Conservation (phyloP, 2,113 vertebrate genomes). For the Rhabdornis inornatus region DNA sequence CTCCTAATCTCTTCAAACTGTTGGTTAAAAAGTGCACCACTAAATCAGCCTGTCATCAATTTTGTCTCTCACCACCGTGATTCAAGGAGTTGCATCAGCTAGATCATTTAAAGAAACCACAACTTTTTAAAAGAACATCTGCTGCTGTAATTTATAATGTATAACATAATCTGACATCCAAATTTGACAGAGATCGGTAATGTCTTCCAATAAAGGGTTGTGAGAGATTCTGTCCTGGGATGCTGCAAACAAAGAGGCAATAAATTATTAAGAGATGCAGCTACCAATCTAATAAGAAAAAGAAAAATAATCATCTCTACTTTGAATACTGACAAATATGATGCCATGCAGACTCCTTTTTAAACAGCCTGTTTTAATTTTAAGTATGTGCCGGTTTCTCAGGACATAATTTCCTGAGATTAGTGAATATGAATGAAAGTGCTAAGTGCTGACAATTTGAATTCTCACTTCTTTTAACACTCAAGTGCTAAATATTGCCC, state of each 20-base stretch:
- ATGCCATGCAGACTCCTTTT: conserved; percentile 35
- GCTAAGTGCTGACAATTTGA: conserved; percentile 73
- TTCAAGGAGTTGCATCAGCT: conserved; percentile 42
- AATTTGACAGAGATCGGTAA: conserved; percentile 29
- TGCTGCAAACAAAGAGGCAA: neutral
- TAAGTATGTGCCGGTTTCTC: conserved; percentile 63
- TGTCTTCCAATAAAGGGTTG: conserved; percentile 20
- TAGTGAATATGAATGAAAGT: conserved; percentile 71
- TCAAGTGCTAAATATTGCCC: conserved; percentile 72
- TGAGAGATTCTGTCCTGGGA: conserved; percentile 35
- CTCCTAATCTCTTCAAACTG: conserved; percentile 49
- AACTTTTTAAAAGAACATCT: conserved; percentile 61
- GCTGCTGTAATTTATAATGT: conserved; percentile 48
- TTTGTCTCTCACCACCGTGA: conserved; percentile 57
- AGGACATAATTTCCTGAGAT: conserved; percentile 69
- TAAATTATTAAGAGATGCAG: conserved; percentile 3
- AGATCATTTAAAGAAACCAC: conserved; percentile 55
- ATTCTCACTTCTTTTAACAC: conserved; percentile 71
- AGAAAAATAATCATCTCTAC: neutral
- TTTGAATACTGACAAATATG: conserved; percentile 28
- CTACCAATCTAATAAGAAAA: neutral
- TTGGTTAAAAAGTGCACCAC: conserved; percentile 51
- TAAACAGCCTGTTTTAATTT: conserved; percentile 52
- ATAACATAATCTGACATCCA: conserved; percentile 50
- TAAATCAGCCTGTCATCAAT: conserved; percentile 66